These are phyloP conservation scores for Drosophila basisetae DNA, from an alignment of 2,888 invertebrate species.

Conservation along the genomic window DNA sequence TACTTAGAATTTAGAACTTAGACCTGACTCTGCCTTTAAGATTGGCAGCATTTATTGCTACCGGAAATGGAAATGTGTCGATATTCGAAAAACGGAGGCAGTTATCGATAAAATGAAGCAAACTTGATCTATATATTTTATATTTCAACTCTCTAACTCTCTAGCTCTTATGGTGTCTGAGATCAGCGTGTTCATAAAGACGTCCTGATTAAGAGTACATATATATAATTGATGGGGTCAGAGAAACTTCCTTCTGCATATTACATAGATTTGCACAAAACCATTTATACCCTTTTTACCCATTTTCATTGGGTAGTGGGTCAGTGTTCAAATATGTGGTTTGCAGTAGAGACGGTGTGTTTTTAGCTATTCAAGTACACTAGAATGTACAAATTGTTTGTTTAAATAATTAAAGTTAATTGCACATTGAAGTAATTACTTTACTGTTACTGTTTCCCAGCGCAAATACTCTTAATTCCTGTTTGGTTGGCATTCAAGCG, in stretches of 20 bases:
- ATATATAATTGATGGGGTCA: background rate
- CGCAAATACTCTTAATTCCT: background rate
- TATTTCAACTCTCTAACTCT: background rate
- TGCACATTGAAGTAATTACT: background rate
- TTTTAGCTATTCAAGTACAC: background rate
- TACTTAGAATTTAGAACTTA: too few relatives aligned
- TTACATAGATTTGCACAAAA: background rate
- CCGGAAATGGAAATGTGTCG: too few relatives aligned
- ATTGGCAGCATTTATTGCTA: background rate
- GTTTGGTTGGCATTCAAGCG: background rate
- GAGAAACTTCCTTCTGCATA: background rate
- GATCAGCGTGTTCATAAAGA: too few relatives aligned
- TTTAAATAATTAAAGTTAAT: conserved; percentile 3
- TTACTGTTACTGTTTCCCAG: background rate
- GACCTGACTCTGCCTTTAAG: background rate
- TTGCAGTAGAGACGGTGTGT: background rate
- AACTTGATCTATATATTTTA: background rate
- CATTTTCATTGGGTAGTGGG: background rate
- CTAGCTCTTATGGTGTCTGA: background rate
- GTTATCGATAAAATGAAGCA: background rate
- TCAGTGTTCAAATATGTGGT: background rate
- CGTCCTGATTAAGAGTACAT: background rate
- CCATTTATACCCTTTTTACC: background rate
- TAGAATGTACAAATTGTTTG: background rate
- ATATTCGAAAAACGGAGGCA: background rate